A percentile compares a stretch with the other conserved stretches of the same genome.
These are phyloP conservation scores for Gnathonemus longibarbis DNA, from an alignment of 2,113 vertebrate species.

Conservation along the genomic window DNA sequence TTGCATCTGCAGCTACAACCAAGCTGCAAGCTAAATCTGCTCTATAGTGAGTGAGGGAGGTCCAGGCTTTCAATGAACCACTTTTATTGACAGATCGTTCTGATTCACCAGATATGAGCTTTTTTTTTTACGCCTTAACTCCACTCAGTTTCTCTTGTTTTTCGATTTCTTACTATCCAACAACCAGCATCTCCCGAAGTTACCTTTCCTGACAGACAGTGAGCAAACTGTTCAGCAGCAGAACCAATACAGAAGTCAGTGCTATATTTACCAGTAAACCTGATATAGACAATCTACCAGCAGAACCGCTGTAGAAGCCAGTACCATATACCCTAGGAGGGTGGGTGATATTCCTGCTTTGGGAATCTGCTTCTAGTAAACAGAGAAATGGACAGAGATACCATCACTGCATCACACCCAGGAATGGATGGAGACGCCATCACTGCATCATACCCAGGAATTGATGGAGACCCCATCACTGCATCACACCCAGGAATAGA, in stretches of 20 bases:
- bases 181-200: background rate
- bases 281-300: background rate
- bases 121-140: background rate
- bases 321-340: conserved; percentile 31
- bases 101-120: background rate
- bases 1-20: background rate
- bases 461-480: background rate
- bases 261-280: background rate
- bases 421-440: conserved; percentile 49
- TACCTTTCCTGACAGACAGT: background rate
- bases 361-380: conserved; percentile 57
- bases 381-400: conserved; percentile 37
- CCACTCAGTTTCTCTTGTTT: background rate
- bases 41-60: background rate
- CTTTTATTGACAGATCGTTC: background rate
- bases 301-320: background rate
- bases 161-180: background rate
- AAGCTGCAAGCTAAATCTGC: background rate
- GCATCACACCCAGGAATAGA: conserved; percentile 37
- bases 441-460: conserved; percentile 49
- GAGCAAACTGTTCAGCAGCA: background rate
- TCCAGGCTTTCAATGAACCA: background rate
- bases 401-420: background rate
- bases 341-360: conserved; percentile 49
- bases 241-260: conserved; percentile 35